Conservation (phyloP, 2,888 invertebrate genomes). For the Noctua comes region DNA sequence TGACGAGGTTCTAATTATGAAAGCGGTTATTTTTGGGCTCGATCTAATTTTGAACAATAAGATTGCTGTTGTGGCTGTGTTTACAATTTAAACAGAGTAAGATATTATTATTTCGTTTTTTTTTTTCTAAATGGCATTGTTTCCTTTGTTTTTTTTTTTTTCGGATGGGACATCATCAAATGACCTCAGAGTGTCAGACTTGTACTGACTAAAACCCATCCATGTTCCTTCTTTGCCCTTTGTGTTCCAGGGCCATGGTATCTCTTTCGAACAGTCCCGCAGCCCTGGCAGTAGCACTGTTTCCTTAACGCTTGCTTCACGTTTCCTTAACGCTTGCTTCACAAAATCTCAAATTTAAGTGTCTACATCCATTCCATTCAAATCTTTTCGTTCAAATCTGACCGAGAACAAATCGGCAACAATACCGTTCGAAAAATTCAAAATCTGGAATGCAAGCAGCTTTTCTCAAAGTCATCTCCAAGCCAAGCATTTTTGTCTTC, state of each 20-base stretch:
- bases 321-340: too few species aligned
- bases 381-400: constrained; percentile 1
- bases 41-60: constrained; percentile 11
- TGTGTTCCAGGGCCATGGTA: too few species aligned
- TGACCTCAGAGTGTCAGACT: too few species aligned
- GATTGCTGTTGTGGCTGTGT: neutral
- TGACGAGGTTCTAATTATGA: constrained; percentile 52
- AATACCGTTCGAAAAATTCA: neutral
- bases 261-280: too few species aligned
- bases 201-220: too few species aligned
- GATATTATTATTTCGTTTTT: too few species aligned
- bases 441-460: constrained; percentile 2
- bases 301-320: neutral
- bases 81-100: neutral
- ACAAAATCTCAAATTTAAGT: neutral
- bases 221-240: too few species aligned
- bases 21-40: constrained; percentile 35
- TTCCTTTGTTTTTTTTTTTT: too few species aligned
- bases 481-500: constrained; percentile 6
- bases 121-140: too few species aligned
- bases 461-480: constrained; percentile 17
- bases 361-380: neutral
- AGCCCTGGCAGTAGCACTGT: too few species aligned
- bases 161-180: too few species aligned
- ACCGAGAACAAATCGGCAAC: neutral